These are phyloP conservation scores for Nannoperca australis DNA, from an alignment of 2,797 vertebrate species.

Conservation along the genomic window DNA sequence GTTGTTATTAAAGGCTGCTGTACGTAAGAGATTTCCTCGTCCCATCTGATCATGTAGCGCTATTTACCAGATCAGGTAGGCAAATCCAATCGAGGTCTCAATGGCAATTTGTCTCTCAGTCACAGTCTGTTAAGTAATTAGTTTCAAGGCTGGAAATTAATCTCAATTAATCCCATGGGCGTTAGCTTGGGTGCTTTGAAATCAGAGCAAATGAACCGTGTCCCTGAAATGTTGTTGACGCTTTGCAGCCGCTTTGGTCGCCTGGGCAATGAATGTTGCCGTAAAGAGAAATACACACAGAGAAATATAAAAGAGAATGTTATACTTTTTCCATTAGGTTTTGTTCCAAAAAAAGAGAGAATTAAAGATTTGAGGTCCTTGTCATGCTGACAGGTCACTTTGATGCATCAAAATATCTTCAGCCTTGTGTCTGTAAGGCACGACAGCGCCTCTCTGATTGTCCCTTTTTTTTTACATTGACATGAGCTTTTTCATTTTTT, in stretches of 20 bases:
- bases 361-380: constrained; percentile 17
- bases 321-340: neutral
- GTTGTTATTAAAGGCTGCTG: constrained; percentile 22
- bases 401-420: constrained; percentile 13
- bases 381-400: constrained; percentile 5
- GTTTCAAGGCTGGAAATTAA: constrained; percentile 78
- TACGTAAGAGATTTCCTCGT: constrained; percentile 45
- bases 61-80: constrained; percentile 71
- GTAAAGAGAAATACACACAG: neutral
- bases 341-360: neutral
- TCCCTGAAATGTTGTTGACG: constrained; percentile 70
- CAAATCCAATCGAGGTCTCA: constrained; percentile 79
- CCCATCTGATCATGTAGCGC: constrained; percentile 62
- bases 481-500: neutral
- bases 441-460: neutral
- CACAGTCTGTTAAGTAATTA: constrained; percentile 80
- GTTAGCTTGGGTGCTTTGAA: constrained; percentile 64
- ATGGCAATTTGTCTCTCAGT: constrained; percentile 78
- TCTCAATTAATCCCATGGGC: constrained; percentile 80
- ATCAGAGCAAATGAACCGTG: constrained; percentile 71
- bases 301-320: neutral
- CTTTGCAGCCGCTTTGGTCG: constrained; percentile 23
- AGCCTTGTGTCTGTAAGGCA: constrained; percentile 20
- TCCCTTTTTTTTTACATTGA: neutral
- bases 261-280: neutral